Evolutionary conservation across 2,888 invertebrate species (phyloP), one percentile per base, ranked within the genome.

Genomic region (Polydrusus tereticollis): DNA sequence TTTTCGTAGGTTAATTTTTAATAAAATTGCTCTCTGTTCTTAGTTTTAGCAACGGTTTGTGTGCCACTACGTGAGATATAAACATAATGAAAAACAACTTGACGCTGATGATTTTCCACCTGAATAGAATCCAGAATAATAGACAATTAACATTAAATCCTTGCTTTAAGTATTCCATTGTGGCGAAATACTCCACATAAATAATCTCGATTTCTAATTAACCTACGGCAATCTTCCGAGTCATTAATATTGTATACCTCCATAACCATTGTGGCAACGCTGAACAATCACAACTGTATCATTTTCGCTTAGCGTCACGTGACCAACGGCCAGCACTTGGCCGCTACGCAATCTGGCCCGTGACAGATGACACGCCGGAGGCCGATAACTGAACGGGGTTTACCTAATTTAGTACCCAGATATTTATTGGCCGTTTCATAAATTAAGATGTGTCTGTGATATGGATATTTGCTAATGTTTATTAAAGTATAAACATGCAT

Each of bases 331-430:
- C 55, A 18, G 41, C 57, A 55, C 29, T 55, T 18, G 16, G 33
- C 43, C 41, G 26, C 38, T 59, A 50, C 64, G 65, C 65, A 65
- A 65, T 65, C 65, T 65, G 65, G 57, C 12, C n/a, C 14, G 43
- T 65, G 65, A 65, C 65, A 65, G 65, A 65, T 65, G 55, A 65
- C 55, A 65, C 65, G 55, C 55, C 57, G 52, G 65, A 65, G 65
- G 55, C 64, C 55, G 65, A 65, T 65, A 65, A 57, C 65, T 41
- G 65, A 55, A 65, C 65, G 26, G 16, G 59, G 23, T 16, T 36
- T 41, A 55, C 65, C 65, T 65, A 65, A 65, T 65, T 65, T 65
- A 65, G 18, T 57, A 57, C 41, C 43, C 65, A 16, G 23, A 41
- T 65, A 65, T 65, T 65, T 65, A 65, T 65, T 65, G 57, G 26